A percentile compares a stretch with the other conserved stretches of the same genome.
phyloP scores from a whole-genome alignment of 2,888 invertebrate species.

The Drosophila macrospina region DNA sequence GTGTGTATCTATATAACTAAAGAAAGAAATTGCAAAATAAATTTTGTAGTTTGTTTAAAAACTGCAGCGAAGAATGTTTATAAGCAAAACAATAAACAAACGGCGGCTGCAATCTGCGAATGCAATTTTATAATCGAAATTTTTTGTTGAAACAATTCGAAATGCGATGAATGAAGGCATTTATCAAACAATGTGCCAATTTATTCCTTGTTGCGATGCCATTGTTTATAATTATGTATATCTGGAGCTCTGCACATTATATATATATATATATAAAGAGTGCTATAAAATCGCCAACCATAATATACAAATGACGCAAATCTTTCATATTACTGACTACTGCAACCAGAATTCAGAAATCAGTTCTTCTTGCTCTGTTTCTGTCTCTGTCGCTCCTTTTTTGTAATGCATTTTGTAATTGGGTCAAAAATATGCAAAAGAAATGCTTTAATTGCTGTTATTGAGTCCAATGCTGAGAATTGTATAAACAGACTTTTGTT shows the following conservation, averaged over 20 bases:
- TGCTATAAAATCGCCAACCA: conserved; percentile 45
- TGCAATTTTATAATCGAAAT: conserved; percentile 15
- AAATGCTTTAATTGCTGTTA: too few species aligned
- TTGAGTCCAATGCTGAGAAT: conserved; percentile 32
- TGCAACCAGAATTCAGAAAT: not conserved
- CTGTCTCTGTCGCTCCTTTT: conserved; percentile 18
- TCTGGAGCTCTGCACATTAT: conserved; percentile 14
- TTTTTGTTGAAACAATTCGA: conserved; percentile 32
- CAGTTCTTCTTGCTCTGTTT: conserved; percentile 27
- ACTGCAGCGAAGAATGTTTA: conserved; percentile 40
- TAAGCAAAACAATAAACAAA: conserved; percentile 47
- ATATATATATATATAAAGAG: conserved; percentile 28
- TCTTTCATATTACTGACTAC: conserved; percentile 29
- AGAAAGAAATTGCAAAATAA: conserved; percentile 17
- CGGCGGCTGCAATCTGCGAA: conserved; percentile 22
- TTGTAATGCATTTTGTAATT: conserved; percentile 44
- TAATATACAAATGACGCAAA: conserved; percentile 64
- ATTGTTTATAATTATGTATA: conserved; percentile 40
- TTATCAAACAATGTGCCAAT: conserved; percentile 46
- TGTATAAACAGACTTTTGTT: conserved; percentile 1
- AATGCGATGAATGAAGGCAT: conserved; percentile 9
- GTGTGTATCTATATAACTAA: not conserved
- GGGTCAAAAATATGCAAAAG: conserved; percentile 68
- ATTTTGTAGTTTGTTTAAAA: conserved; percentile 16
- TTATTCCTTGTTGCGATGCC: conserved; percentile 58